Evolutionary conservation across 2,113 vertebrate species (phyloP).

Genomic region (Hydrolagus affinis): DNA sequence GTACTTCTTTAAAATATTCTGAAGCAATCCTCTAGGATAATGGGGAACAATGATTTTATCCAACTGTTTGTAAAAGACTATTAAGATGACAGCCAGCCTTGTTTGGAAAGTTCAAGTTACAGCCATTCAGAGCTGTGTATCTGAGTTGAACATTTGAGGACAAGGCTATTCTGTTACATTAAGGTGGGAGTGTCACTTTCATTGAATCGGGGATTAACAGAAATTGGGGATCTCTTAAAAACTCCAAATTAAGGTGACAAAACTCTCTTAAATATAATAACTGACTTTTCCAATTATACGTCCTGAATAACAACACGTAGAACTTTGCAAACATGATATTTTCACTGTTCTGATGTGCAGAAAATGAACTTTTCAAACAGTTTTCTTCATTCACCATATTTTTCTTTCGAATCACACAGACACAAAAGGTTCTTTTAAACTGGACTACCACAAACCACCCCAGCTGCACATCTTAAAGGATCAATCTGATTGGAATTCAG

Average conservation of each 20-base stretch:
- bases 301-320: neutral
- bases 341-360: neutral
- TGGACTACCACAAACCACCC: neutral
- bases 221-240: neutral
- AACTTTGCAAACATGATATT: neutral
- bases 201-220: neutral
- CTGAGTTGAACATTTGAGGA: neutral
- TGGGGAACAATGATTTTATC: too few relatives aligned
- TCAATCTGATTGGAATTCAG: slow-evolving; percentile 6
- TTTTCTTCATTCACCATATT: neutral
- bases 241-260: neutral
- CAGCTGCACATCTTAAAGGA: neutral
- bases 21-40: neutral
- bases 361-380: neutral
- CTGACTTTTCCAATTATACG: neutral
- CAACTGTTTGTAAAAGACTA: neutral
- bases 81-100: neutral
- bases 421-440: slow-evolving; percentile 15
- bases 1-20: neutral
- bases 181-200: neutral
- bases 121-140: neutral
- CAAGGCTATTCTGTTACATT: neutral
- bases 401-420: neutral
- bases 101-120: neutral
- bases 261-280: neutral